phyloP scores from a whole-genome alignment of 2,797 vertebrate species.

The Spinus pinus region DNA sequence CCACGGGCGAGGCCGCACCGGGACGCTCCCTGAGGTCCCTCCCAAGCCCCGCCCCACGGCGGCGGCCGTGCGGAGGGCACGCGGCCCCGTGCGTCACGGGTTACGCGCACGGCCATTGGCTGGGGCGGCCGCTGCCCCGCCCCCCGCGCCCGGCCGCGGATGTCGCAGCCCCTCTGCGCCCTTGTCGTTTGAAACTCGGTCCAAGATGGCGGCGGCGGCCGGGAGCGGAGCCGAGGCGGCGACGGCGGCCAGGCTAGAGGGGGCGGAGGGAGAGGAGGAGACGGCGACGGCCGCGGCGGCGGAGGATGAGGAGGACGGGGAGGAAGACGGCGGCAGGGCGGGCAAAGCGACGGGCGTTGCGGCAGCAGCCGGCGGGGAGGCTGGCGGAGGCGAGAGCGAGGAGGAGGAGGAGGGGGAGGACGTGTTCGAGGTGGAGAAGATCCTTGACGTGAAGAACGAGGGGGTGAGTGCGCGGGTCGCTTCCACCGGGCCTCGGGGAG shows the following conservation, averaged over 20 bases:
- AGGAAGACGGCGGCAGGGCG: background rate
- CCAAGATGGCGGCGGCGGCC: slow-evolving; percentile 65
- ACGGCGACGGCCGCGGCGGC: background rate
- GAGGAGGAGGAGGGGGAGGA: slow-evolving; percentile 85
- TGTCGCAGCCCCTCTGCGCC: background rate
- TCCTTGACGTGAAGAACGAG: slow-evolving; percentile 90
- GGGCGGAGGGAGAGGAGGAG: background rate
- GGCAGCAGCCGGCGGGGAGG: slow-evolving; percentile 27
- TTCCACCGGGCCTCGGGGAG: fast-evolving
- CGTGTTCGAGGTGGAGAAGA: slow-evolving; percentile 94
- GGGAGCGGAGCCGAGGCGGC: background rate
- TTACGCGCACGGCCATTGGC: background rate
- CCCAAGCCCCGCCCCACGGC: background rate
- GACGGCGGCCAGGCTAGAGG: background rate
- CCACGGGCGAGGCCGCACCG: fast-evolving
- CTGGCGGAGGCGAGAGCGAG: slow-evolving; percentile 47
- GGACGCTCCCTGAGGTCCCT: fast-evolving
- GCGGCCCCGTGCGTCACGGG: background rate
- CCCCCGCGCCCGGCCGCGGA: background rate
- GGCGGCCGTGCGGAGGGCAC: background rate
- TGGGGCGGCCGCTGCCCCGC: background rate
- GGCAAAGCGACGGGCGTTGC: background rate
- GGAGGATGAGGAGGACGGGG: background rate
- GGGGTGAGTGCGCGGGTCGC: slow-evolving; percentile 76
- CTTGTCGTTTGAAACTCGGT: background rate